Percentiles rank a stretch among this genome's conserved stretches.
phyloP scores from a whole-genome alignment of 2,888 invertebrate genomes.

The Trichopoda pennipes region DNA sequence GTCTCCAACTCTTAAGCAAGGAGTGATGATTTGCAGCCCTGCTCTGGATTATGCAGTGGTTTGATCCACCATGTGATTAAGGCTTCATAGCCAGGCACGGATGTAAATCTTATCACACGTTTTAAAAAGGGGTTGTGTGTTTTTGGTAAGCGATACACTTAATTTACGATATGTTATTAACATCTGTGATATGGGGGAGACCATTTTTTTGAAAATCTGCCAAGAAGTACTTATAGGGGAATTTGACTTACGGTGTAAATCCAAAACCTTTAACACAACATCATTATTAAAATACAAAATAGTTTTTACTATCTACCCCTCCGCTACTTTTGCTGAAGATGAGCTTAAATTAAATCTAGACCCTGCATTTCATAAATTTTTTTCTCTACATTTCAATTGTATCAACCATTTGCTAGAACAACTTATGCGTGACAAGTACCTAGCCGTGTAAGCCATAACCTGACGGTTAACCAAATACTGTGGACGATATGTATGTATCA shows the following conservation, averaged over 20 bases:
- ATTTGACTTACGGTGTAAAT: slow-evolving; percentile 84
- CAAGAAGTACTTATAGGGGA: slow-evolving; percentile 87
- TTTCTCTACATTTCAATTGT: slow-evolving; percentile 86
- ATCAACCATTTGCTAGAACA: slow-evolving; percentile 84
- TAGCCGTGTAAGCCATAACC: too few species aligned
- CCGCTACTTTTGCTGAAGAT: slow-evolving; percentile 90
- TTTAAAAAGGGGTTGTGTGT: slow-evolving; percentile 85
- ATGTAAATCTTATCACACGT: too few species aligned
- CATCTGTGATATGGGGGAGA: slow-evolving; percentile 89
- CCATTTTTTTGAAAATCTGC: slow-evolving; percentile 87
- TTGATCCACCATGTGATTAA: too few species aligned
- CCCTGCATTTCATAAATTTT: slow-evolving; percentile 89
- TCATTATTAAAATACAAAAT: neutral
- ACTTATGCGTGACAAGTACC: too few species aligned
- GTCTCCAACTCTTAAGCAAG: too few species aligned
- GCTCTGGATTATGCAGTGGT: too few species aligned
- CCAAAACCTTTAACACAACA: slow-evolving; percentile 80
- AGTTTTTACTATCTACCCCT: slow-evolving; percentile 67
- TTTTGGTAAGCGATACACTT: slow-evolving; percentile 88
- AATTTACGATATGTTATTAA: slow-evolving; percentile 93
- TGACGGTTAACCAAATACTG: too few species aligned
- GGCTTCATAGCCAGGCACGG: too few species aligned
- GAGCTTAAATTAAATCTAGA: slow-evolving; percentile 90
- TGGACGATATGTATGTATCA: too few species aligned
- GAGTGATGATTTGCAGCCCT: too few species aligned